phyloP scores from a whole-genome alignment of 92 coral and sea anemone genomes.

The Desmophyllum pertusum region DNA sequence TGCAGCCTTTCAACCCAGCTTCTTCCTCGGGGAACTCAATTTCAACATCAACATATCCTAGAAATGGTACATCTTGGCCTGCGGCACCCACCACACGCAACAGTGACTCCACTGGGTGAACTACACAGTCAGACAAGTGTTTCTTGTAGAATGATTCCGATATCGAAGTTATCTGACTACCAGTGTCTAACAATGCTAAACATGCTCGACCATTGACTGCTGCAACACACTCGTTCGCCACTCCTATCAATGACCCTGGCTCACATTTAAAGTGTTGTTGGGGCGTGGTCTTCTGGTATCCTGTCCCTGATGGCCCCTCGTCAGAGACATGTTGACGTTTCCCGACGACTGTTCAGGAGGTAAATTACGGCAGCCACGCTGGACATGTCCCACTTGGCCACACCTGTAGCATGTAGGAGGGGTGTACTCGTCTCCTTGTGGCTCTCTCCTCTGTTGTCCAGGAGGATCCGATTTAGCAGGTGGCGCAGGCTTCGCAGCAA shows the following conservation, averaged over 20 bases:
- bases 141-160: constrained; percentile 34
- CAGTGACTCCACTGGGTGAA: too few species aligned
- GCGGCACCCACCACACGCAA: constrained; percentile 27
- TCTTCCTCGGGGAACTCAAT: constrained; percentile 56
- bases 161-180: constrained; percentile 58
- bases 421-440: neutral
- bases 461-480: neutral
- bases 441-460: neutral
- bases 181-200: constrained; percentile 56
- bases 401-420: constrained; percentile 52
- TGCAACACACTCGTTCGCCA: constrained; percentile 53
- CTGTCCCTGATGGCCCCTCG: constrained; percentile 22
- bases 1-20: constrained; percentile 1
- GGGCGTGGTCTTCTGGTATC: constrained; percentile 9
- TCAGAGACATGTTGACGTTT: constrained; percentile 29
- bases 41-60: constrained; percentile 51
- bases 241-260: too few species aligned
- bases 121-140: constrained; percentile 11
- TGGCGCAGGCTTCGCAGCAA: constrained; percentile 8
- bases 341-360: too few species aligned
- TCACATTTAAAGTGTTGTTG: constrained; percentile 10
- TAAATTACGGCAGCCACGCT: constrained; percentile 56
- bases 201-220: constrained; percentile 25
- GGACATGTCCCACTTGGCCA: constrained; percentile 55
- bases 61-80: constrained; percentile 36